phyloP scores from a whole-genome alignment of 2,888 invertebrate species.

The Argyresthia goedartella region DNA sequence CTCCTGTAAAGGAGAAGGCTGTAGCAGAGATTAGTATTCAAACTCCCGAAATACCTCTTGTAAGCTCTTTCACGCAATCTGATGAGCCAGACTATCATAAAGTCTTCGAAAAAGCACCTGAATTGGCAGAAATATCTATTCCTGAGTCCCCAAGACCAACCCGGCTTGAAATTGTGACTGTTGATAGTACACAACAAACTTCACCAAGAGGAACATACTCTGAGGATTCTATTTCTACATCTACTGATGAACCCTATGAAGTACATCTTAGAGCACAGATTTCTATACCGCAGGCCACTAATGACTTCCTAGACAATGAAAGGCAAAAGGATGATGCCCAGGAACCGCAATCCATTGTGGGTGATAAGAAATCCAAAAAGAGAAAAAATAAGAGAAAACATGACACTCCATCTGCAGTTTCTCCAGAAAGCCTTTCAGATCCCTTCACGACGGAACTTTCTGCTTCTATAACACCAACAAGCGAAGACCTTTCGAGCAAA shows the following conservation, averaged over 20 bases:
- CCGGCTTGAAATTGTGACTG: conserved; percentile 16
- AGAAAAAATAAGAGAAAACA: conserved; percentile 49
- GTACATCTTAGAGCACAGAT: conserved; percentile 72
- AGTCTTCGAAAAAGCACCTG: conserved; percentile 11
- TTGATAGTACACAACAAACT: conserved; percentile 57
- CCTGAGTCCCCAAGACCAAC: conserved; percentile 35
- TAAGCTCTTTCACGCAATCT: conserved; percentile 52
- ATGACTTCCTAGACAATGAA: conserved; percentile 51
- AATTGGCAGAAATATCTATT: conserved; percentile 23
- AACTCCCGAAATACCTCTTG: conserved; percentile 46
- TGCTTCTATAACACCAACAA: conserved; percentile 51
- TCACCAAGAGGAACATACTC: conserved; percentile 69
- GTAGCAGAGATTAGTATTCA: conserved; percentile 43
- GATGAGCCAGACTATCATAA: conserved; percentile 42
- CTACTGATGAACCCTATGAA: conserved; percentile 71
- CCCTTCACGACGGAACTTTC: conserved; percentile 63
- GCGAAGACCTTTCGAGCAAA: conserved; percentile 50
- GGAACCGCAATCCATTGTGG: neutral
- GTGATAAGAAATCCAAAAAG: conserved; percentile 40
- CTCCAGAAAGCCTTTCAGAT: conserved; percentile 63
- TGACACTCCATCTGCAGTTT: conserved; percentile 38
- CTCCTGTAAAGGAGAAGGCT: conserved; percentile 38
- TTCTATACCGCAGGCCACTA: conserved; percentile 58
- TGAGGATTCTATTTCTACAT: conserved; percentile 59
- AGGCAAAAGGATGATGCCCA: conserved; percentile 22